Base-by-base conservation (phyloP, 2,797 vertebrate genomes). In the Anguilla anguilla region DNA sequence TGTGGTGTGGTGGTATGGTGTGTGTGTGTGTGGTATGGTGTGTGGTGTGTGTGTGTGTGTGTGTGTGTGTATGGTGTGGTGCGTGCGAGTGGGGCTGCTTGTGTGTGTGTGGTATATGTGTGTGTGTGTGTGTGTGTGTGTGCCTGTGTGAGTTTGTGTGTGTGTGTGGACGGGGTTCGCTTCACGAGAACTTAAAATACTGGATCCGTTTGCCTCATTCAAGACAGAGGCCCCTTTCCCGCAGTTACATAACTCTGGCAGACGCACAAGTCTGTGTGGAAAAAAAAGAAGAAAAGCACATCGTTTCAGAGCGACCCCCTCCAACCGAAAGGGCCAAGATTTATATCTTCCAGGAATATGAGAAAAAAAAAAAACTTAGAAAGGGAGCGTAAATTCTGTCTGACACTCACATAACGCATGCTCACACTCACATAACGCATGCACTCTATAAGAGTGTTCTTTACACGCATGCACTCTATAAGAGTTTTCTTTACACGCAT, bases 131-230 rank as follows among this genome's bases (percentile, higher is more conserved):
- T 55, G 53, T 13, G 7, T 9, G 11, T 17, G 55, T 2, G 11
- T 17, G 55, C 57, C 2, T 15, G 55, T 57, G 13, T 57, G 55
- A 0, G 55, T 15, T 10, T 2, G 15, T 57, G 55, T 13, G 15
- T 17, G 11, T 13, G 55, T 57, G 15, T 17, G 83, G 31, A 6
- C 57, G 67, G 55, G 19, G 15, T 43, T 85, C 57, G 19, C 35
- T 31, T 85, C 22, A 59, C 5, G 17, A 4, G 6, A 57, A 84
- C 83, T 84, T 84, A 39, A 85, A 64, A 85, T 43, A 85, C 35
- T 67, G 46, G 0, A 64, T 10, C 39, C 9, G 55, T 61, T 57
- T 28, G 17, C 31, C 59, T 64, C 67, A 64, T 43, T 61, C 31
- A 6, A 9, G 35, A 25, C 19, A 7, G 25, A 85, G 84, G 28